Evolutionary conservation across 2,888 invertebrate genomes (phyloP).

Genomic region (Cephalotes varians): DNA sequence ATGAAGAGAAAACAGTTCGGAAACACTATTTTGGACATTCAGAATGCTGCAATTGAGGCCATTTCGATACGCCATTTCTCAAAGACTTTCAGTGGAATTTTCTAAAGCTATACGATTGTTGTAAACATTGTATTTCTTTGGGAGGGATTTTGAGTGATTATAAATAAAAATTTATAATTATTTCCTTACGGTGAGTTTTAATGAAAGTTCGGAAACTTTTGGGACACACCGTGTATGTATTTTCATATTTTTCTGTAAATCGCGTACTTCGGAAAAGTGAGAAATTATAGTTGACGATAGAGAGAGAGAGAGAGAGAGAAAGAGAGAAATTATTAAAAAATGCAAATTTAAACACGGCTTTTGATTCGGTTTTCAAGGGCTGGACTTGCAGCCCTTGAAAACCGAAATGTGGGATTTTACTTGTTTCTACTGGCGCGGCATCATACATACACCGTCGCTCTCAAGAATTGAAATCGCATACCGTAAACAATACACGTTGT

Average conservation of each 20-base stretch:
- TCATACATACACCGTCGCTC: conserved; percentile 75
- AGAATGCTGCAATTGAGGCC: too few relatives aligned
- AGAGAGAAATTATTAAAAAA: conserved; percentile 7
- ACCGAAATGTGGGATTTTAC: conserved; percentile 70
- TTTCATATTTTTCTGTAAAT: not conserved
- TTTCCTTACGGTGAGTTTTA: too few relatives aligned
- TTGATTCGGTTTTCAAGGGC: conserved; percentile 52
- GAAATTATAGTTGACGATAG: not conserved
- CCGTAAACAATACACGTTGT: conserved; percentile 85
- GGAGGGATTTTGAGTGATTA: too few relatives aligned
- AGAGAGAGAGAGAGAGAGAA: not conserved
- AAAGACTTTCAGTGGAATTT: too few relatives aligned
- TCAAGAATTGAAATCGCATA: conserved; percentile 82
- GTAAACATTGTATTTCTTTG: too few relatives aligned
- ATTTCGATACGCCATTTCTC: too few relatives aligned
- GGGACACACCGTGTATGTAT: too few relatives aligned
- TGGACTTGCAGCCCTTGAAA: conserved; percentile 39
- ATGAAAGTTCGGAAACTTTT: too few relatives aligned
- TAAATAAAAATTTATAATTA: too few relatives aligned
- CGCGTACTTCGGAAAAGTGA: not conserved
- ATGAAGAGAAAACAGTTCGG: too few relatives aligned
- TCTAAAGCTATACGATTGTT: too few relatives aligned
- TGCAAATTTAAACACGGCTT: conserved; percentile 58
- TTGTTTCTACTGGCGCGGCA: conserved; percentile 59
- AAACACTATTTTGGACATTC: too few relatives aligned